Conservation (phyloP, 2,888 invertebrate species). For the Clivina fossor region DNA sequence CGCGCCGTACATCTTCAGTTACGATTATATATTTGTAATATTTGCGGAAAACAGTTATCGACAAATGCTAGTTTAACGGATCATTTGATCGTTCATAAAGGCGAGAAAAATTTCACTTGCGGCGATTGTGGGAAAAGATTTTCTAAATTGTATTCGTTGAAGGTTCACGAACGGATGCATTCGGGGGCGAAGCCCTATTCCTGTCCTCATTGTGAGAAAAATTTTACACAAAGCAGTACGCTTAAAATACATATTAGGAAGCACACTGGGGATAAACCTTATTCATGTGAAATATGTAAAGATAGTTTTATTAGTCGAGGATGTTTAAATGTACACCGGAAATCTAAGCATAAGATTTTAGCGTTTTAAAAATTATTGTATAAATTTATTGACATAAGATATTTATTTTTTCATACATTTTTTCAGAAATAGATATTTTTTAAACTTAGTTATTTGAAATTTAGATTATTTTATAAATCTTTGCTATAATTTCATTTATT, state of each 20-base stretch:
- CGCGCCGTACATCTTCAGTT: conserved; percentile 10
- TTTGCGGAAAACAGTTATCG: conserved; percentile 47
- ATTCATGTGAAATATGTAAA: conserved; percentile 22
- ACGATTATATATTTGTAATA: conserved; percentile 25
- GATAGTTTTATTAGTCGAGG: conserved; percentile 23
- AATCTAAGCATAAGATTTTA: conserved; percentile 30
- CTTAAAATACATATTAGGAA: conserved; percentile 52
- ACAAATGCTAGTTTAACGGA: conserved; percentile 51
- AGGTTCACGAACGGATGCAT: conserved; percentile 57
- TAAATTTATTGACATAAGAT: background rate
- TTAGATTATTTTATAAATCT: background rate
- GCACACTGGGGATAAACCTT: conserved; percentile 49
- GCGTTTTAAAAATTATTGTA: background rate
- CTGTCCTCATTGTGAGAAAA: conserved; percentile 47
- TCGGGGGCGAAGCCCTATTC: conserved; percentile 58
- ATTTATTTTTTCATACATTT: too few relatives aligned
- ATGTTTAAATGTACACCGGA: conserved; percentile 22
- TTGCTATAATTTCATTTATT: background rate
- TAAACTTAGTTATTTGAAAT: too few relatives aligned
- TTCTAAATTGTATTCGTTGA: conserved; percentile 58
- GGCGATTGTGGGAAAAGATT: conserved; percentile 60
- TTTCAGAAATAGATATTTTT: too few relatives aligned
- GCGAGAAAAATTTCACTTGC: conserved; percentile 58
- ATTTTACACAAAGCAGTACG: conserved; percentile 45
- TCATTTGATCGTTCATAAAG: conserved; percentile 58